A percentile compares a stretch with the other conserved stretches of the same genome.
These are phyloP conservation scores for Danio kyathit DNA, from an alignment of 2,797 vertebrate genomes.

Conservation along the genomic window DNA sequence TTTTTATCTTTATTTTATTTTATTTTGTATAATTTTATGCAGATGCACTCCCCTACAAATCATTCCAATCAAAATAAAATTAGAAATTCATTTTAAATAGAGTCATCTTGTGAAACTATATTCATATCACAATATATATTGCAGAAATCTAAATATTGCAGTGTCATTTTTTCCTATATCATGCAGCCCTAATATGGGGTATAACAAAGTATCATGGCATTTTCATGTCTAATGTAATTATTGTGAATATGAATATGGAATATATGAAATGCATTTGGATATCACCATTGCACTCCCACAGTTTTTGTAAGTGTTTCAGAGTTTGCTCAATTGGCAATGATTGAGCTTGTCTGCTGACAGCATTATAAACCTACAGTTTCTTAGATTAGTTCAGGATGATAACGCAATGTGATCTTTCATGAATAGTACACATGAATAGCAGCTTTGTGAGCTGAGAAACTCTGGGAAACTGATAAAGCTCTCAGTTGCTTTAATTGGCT, in stretches of 20 bases:
- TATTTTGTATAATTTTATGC: too few relatives aligned
- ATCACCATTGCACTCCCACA: neutral
- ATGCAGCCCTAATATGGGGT: neutral
- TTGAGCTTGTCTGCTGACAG: neutral
- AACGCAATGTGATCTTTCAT: neutral
- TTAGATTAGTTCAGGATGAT: slow-evolving; percentile 9
- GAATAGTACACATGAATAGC: slow-evolving; percentile 22
- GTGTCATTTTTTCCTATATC: too few relatives aligned
- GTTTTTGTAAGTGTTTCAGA: neutral
- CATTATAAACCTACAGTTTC: neutral
- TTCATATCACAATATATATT: too few relatives aligned
- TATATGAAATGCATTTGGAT: neutral
- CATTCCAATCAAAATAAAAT: too few relatives aligned
- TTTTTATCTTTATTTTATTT: too few relatives aligned
- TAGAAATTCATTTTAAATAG: too few relatives aligned
- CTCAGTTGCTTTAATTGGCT: neutral
- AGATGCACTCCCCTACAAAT: too few relatives aligned
- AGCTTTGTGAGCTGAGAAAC: slow-evolving; percentile 19
- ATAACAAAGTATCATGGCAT: neutral
- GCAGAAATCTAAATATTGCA: too few relatives aligned
- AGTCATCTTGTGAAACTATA: too few relatives aligned
- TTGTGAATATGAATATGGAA: too few relatives aligned
- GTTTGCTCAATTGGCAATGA: neutral
- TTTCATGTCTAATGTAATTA: neutral
- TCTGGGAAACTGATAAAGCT: slow-evolving; percentile 36